phyloP scores from a whole-genome alignment of 2,113 vertebrate genomes.

The Spilogale gracilis region DNA sequence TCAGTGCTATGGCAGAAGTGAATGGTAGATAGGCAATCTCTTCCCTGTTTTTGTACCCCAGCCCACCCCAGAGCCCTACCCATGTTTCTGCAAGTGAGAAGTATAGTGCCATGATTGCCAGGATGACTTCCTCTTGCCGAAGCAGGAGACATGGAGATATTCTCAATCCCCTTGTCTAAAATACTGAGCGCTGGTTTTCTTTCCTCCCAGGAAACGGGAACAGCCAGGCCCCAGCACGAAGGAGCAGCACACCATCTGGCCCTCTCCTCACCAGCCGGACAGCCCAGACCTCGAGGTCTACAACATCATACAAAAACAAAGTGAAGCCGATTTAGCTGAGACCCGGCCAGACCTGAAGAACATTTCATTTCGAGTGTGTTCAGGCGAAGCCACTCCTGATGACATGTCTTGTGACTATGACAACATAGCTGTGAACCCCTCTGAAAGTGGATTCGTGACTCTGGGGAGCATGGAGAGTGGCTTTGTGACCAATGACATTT shows the following conservation, averaged over 20 bases:
- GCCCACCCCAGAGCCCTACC: neutral
- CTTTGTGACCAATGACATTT: conserved; percentile 97
- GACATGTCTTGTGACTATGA: conserved; percentile 88
- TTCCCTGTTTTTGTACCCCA: neutral
- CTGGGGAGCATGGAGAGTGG: conserved; percentile 91
- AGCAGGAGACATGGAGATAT: neutral
- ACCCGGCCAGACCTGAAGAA: conserved; percentile 92
- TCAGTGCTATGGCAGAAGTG: neutral
- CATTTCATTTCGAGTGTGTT: conserved; percentile 93
- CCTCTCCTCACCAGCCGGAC: conserved; percentile 78
- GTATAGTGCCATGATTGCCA: neutral
- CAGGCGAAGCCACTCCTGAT: conserved; percentile 77
- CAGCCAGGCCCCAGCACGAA: conserved; percentile 80
- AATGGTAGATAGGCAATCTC: neutral
- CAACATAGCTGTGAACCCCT: conserved; percentile 82
- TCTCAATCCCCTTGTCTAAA: neutral
- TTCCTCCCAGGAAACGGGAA: conserved; percentile 88
- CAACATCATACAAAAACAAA: conserved; percentile 93
- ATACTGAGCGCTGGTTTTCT: neutral
- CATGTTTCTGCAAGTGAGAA: neutral
- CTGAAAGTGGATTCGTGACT: conserved; percentile 90
- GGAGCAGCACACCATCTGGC: conserved; percentile 87
- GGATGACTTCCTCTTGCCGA: neutral
- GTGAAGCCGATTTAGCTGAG: conserved; percentile 92
- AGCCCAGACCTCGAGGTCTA: conserved; percentile 92